A percentile compares a stretch with the other conserved stretches of the same genome.
Conservation (phyloP, 2,113 vertebrate species). For the Sphyrna mokarran region DNA sequence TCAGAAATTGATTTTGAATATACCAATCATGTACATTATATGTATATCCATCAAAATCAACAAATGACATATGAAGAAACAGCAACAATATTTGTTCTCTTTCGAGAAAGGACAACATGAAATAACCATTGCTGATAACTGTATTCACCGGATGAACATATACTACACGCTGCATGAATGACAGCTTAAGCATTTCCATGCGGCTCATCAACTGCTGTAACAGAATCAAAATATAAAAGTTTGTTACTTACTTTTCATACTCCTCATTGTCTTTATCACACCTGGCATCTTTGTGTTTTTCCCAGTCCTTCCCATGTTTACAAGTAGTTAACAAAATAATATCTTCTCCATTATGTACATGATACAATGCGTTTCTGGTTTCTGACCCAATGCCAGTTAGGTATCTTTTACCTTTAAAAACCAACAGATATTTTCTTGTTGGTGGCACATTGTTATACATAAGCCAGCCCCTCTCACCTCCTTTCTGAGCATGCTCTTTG, state of each 20-base stretch:
- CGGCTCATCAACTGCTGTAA: neutral
- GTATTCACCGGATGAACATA: neutral
- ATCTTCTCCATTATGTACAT: conserved; percentile 66
- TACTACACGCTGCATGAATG: conserved; percentile 10
- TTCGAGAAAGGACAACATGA: neutral
- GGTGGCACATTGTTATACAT: conserved; percentile 53
- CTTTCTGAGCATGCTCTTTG: conserved; percentile 63
- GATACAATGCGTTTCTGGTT: conserved; percentile 68
- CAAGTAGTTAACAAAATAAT: conserved; percentile 67
- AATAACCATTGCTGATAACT: neutral
- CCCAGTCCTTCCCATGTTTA: conserved; percentile 71
- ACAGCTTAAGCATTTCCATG: neutral
- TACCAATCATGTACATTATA: neutral
- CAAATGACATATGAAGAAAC: neutral
- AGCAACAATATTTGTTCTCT: neutral
- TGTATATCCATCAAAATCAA: neutral
- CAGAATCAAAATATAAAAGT: neutral
- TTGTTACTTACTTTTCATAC: conserved; percentile 64
- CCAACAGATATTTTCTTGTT: conserved; percentile 63
- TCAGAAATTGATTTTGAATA: neutral
- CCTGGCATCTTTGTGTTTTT: conserved; percentile 64
- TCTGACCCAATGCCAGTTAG: conserved; percentile 69
- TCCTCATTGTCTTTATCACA: conserved; percentile 63
- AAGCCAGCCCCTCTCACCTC: conserved; percentile 52
- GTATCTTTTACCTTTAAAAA: conserved; percentile 71